phyloP scores from a whole-genome alignment of 2,888 invertebrate genomes.

The Hemistola chrysoprasaria region DNA sequence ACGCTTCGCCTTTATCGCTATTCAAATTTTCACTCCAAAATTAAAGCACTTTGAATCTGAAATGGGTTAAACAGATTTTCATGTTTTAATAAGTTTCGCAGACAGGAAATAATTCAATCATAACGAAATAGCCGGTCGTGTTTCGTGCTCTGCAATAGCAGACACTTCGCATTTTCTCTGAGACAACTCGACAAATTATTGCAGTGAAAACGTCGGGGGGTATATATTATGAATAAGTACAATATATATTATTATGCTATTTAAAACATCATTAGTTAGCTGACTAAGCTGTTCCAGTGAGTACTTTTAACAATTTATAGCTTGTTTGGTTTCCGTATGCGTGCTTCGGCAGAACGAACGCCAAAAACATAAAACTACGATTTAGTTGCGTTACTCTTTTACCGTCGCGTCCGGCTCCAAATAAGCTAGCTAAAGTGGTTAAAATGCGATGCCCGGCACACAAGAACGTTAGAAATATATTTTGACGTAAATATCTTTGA shows the following conservation, averaged over 20 bases:
- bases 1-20: slow-evolving; percentile 53
- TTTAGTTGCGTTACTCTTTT: slow-evolving; percentile 49
- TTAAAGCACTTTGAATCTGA: slow-evolving; percentile 16
- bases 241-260: slow-evolving; percentile 11
- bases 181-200: slow-evolving; percentile 13
- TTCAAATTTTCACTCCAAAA: slow-evolving; percentile 20
- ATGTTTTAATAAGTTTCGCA: slow-evolving; percentile 22
- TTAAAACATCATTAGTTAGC: slow-evolving; percentile 21
- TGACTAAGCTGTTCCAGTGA: slow-evolving; percentile 28
- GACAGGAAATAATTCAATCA: slow-evolving; percentile 28
- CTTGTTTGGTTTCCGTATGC: slow-evolving; percentile 57
- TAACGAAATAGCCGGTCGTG: slow-evolving; percentile 14
- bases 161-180: slow-evolving; percentile 10
- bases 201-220: slow-evolving; percentile 5
- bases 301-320: slow-evolving; percentile 47
- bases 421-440: slow-evolving; percentile 42
- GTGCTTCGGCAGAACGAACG: slow-evolving; percentile 46
- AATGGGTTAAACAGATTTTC: slow-evolving; percentile 18
- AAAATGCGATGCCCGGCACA: slow-evolving; percentile 44
- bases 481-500: slow-evolving; percentile 26
- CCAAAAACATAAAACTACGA: slow-evolving; percentile 58
- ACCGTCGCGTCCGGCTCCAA: slow-evolving; percentile 22
- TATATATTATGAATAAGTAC: slow-evolving; percentile 17
- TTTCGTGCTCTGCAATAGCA: slow-evolving; percentile 2
- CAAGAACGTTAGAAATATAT: slow-evolving; percentile 9